Conservation (phyloP, 2,797 vertebrate genomes). For the Circus cinereus region DNA sequence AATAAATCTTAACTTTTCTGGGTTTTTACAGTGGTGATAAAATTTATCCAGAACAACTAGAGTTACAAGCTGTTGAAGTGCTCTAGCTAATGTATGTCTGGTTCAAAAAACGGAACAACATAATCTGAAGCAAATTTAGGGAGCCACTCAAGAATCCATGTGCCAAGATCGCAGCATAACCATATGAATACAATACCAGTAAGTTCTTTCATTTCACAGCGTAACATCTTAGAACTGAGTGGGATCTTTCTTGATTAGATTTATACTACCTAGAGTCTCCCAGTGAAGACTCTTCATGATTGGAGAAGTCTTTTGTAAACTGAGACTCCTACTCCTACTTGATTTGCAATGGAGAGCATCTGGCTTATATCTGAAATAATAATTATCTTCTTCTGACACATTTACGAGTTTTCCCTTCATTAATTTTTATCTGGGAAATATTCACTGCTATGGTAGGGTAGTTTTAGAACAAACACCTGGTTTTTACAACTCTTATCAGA, state of each 20-base stretch:
- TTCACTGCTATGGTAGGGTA: slow-evolving; percentile 59
- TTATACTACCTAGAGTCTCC: not conserved
- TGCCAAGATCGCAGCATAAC: not conserved
- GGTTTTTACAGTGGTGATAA: not conserved
- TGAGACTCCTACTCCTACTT: slow-evolving; percentile 3
- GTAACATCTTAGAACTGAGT: not conserved
- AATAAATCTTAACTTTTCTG: not conserved
- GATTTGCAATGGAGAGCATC: slow-evolving; percentile 58
- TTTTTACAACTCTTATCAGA: slow-evolving; percentile 73
- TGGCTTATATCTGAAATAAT: slow-evolving; percentile 67
- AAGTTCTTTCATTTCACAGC: not conserved
- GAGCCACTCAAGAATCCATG: not conserved
- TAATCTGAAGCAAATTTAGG: not conserved
- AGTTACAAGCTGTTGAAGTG: not conserved
- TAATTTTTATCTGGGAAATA: slow-evolving; percentile 73
- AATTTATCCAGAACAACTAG: not conserved
- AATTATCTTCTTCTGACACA: slow-evolving; percentile 71
- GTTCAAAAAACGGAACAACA: not conserved
- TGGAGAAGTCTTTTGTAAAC: slow-evolving; percentile 9
- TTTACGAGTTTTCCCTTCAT: slow-evolving; percentile 72
- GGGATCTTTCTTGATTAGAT: not conserved
- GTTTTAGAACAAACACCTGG: slow-evolving; percentile 74
- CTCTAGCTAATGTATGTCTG: not conserved
- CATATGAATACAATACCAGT: not conserved
- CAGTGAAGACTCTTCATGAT: not conserved